phyloP scores from a whole-genome alignment of 2,113 vertebrate genomes.

The Cinclus mexicanus region DNA sequence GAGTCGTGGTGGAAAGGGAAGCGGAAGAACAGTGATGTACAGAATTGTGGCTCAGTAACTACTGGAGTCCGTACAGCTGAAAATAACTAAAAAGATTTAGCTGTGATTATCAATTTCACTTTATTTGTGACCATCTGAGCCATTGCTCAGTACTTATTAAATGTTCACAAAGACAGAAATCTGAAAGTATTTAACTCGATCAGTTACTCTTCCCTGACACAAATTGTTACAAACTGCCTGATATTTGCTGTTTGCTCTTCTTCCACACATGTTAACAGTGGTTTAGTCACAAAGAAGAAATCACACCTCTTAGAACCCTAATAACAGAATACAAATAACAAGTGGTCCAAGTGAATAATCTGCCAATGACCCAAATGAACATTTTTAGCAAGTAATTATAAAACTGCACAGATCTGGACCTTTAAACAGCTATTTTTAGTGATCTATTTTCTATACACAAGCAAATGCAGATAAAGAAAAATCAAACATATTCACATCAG shows the following conservation, averaged over 20 bases:
- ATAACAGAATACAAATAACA: not conserved
- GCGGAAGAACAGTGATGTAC: not conserved
- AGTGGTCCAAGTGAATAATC: not conserved
- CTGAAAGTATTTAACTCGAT: not conserved
- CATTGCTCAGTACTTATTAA: not conserved
- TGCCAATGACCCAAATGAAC: not conserved
- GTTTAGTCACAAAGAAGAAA: not conserved
- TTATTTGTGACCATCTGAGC: not conserved
- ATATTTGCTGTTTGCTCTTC: not conserved
- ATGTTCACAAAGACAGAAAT: not conserved
- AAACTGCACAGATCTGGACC: not conserved
- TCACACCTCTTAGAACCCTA: not conserved
- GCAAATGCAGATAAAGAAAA: not conserved
- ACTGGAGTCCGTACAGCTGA: not conserved
- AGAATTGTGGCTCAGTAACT: not conserved
- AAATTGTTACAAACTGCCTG: not conserved
- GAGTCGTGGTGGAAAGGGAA: not conserved
- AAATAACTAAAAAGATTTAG: not conserved
- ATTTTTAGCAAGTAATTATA: not conserved
- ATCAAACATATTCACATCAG: not conserved
- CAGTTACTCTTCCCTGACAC: not conserved
- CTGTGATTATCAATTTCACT: not conserved
- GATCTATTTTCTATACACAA: not conserved
- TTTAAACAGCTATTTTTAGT: not conserved
- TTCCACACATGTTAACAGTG: not conserved